Evolutionary conservation across 2,888 invertebrate species (phyloP).

Genomic region (Cephus rjabovi): DNA sequence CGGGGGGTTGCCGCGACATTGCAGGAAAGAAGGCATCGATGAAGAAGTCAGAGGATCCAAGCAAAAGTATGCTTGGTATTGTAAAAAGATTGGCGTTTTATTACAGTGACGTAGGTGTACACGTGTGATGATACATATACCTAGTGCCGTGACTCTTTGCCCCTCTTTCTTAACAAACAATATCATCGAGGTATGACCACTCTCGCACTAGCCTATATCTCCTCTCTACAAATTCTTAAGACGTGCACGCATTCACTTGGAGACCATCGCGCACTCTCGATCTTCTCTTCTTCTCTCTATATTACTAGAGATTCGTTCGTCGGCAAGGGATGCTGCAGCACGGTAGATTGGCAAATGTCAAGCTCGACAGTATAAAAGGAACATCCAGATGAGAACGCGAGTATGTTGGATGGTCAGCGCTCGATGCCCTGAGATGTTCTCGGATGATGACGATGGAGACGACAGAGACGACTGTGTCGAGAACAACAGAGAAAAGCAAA

Average conservation of each 20-base stretch:
- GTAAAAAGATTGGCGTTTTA: constrained; percentile 54
- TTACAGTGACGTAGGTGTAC: constrained; percentile 44
- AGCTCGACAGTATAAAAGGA: too few species aligned
- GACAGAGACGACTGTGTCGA: too few species aligned
- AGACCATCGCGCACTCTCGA: too few species aligned
- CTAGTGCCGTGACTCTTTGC: constrained; percentile 25
- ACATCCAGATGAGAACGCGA: too few species aligned
- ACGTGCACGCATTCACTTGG: neutral
- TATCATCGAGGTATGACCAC: neutral
- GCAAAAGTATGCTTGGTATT: neutral
- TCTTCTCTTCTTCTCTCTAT: too few species aligned
- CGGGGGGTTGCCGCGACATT: neutral
- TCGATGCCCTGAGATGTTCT: too few species aligned
- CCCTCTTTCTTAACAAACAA: neutral
- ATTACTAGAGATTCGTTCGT: too few species aligned
- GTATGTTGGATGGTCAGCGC: too few species aligned
- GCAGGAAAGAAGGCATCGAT: neutral
- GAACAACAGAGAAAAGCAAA: too few species aligned
- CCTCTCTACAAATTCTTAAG: neutral
- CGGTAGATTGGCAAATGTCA: too few species aligned
- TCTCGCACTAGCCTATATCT: neutral
- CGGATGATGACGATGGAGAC: too few species aligned
- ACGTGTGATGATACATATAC: constrained; percentile 45
- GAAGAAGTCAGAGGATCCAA: neutral
- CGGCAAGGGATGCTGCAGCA: too few species aligned